Evolutionary conservation across 2,888 invertebrate genomes (phyloP).

Genomic region (Lasioglossum marginatum): DNA sequence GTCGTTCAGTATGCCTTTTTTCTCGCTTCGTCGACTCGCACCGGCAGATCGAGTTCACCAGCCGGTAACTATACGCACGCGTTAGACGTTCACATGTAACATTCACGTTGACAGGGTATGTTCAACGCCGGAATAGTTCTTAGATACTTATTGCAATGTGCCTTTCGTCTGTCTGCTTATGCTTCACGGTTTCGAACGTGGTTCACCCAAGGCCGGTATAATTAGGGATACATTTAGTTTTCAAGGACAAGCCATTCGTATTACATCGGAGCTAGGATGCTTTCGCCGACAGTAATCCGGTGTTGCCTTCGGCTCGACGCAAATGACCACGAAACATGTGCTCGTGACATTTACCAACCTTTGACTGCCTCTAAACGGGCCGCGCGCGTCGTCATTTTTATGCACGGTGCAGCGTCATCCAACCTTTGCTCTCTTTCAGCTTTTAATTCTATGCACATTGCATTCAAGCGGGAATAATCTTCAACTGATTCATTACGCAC

Average conservation of each 20-base stretch:
- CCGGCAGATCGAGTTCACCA: not conserved
- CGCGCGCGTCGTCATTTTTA: not conserved
- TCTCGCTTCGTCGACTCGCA: not conserved
- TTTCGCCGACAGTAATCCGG: not conserved
- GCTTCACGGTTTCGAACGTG: not conserved
- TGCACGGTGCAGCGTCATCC: not conserved
- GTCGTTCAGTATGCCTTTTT: not conserved
- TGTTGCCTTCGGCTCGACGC: not conserved
- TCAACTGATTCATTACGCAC: not conserved
- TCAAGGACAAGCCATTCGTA: slow-evolving; percentile 17
- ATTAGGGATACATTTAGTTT: slow-evolving; percentile 16
- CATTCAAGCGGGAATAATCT: not conserved
- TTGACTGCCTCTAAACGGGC: slow-evolving; percentile 10
- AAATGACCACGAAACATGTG: slow-evolving; percentile 10
- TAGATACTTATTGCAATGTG: not conserved
- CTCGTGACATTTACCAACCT: slow-evolving; percentile 48
- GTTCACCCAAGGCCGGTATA: not conserved
- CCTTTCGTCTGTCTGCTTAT: no score
- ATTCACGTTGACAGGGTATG: not conserved
- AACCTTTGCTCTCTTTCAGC: slow-evolving; percentile 1
- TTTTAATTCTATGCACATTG: not conserved
- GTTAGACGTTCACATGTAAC: not conserved
- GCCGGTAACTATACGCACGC: not conserved
- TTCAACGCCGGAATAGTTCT: not conserved
- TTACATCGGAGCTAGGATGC: not conserved